phyloP scores from a whole-genome alignment of 1,140 invertebrate genomes.

The Megalonaias nervosa region DNA sequence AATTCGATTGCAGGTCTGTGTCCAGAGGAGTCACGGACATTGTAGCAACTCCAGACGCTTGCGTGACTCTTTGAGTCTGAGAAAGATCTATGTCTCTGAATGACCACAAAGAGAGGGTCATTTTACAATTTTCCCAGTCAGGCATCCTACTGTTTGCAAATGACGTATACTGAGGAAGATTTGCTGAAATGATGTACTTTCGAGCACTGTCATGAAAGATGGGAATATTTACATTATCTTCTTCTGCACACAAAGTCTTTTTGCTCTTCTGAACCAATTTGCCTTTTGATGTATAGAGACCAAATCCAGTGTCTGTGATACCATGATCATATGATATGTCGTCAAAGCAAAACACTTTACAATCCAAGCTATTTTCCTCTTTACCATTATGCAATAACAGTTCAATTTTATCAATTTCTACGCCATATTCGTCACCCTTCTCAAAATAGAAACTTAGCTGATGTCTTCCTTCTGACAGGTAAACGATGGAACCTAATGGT shows the following conservation, averaged over 20 bases:
- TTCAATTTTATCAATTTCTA: constrained; percentile 26
- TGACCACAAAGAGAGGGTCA: constrained; percentile 22
- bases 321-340: constrained; percentile 4
- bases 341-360: constrained; percentile 24
- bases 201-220: constrained; percentile 11
- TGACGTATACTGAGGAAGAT: constrained; percentile 27
- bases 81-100: constrained; percentile 2
- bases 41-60: background rate
- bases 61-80: background rate
- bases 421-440: constrained; percentile 17
- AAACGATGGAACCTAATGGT: no score
- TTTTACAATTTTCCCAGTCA: constrained; percentile 40
- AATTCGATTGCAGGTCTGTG: background rate
- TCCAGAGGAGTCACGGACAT: background rate
- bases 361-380: constrained; percentile 1
- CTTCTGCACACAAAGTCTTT: constrained; percentile 24
- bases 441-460: background rate
- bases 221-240: constrained; percentile 31
- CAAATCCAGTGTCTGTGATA: background rate
- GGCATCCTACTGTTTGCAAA: constrained; percentile 32
- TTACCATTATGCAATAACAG: background rate
- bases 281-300: background rate
- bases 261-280: constrained; percentile 20
- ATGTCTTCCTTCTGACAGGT: constrained; percentile 4
- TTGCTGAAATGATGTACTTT: constrained; percentile 19